Evolutionary conservation across 2,888 invertebrate species (phyloP).

Genomic region (Tenthredo distinguenda): DNA sequence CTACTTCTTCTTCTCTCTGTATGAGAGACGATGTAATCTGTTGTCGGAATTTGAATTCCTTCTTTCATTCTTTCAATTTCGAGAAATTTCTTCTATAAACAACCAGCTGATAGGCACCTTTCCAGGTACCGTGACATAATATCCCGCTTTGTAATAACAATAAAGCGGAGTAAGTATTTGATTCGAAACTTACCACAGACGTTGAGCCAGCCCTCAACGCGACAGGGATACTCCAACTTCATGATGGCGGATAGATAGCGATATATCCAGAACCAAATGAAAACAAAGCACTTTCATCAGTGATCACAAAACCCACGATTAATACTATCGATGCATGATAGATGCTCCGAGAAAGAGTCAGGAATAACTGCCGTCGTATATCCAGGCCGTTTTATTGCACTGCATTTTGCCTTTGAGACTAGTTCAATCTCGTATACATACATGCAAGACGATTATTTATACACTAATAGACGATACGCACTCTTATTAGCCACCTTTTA

Average conservation of each 20-base stretch:
- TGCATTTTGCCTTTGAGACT: not conserved
- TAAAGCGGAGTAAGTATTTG: not conserved
- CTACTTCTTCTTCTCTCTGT: not conserved
- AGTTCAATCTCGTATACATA: not conserved
- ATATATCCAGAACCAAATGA: slow-evolving; percentile 14
- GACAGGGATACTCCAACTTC: slow-evolving; percentile 80
- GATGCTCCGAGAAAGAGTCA: not conserved
- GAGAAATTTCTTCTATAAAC: not conserved
- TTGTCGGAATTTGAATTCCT: not conserved
- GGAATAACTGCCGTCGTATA: not conserved
- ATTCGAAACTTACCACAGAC: slow-evolving; percentile 79
- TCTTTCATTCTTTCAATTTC: not conserved
- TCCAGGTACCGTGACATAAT: not conserved
- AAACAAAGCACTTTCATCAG: slow-evolving; percentile 18
- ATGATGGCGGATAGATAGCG: slow-evolving; percentile 62
- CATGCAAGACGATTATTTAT: not conserved
- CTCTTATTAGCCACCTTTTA: not conserved
- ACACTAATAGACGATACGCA: not conserved
- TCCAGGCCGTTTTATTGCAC: not conserved
- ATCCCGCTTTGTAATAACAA: not conserved
- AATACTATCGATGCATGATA: not conserved
- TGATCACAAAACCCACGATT: slow-evolving; percentile 15
- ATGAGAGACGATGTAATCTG: not conserved
- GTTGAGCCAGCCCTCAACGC: slow-evolving; percentile 82
- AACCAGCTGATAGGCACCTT: not conserved